Conservation (phyloP, 2,797 vertebrate species). For the Microctenopoma stevenorrisi region DNA sequence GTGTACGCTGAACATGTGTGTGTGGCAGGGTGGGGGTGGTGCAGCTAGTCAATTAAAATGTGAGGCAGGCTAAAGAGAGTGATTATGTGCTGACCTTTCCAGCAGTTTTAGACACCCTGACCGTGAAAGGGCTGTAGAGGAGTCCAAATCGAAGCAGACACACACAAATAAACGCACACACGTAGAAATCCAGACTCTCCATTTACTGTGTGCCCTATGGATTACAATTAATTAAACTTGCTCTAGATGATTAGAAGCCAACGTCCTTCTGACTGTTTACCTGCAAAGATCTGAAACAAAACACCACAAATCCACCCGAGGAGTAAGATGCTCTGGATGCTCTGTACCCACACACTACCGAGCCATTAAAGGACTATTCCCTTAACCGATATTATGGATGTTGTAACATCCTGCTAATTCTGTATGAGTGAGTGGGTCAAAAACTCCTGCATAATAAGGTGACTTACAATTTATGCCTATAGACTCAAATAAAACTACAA, state of each 20-base stretch:
- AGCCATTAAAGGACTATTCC: conserved; percentile 62
- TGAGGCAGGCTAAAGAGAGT: conserved; percentile 83
- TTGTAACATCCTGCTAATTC: conserved; percentile 53
- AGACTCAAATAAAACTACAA: not conserved
- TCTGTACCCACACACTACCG: conserved; percentile 37
- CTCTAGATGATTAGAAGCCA: conserved; percentile 76
- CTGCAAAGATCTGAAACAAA: conserved; percentile 71
- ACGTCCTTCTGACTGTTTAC: conserved; percentile 76
- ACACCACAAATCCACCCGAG: conserved; percentile 59
- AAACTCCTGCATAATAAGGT: not conserved
- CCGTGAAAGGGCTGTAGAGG: conserved; percentile 76
- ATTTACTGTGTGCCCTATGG: conserved; percentile 64
- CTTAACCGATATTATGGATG: conserved; percentile 39
- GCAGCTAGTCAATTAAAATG: conserved; percentile 86
- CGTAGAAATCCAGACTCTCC: conserved; percentile 36
- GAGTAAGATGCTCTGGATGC: conserved; percentile 37
- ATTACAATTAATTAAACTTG: conserved; percentile 80
- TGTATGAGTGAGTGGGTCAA: conserved; percentile 8
- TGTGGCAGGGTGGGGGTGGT: conserved; percentile 18
- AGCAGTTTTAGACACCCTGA: conserved; percentile 78
- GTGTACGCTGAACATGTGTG: conserved; percentile 40
- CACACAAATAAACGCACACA: conserved; percentile 49
- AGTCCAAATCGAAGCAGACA: conserved; percentile 71
- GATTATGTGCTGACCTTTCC: conserved; percentile 86
- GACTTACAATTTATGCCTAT: not conserved